These are phyloP conservation scores for Myrmecobius fasciatus DNA, from an alignment of 2,113 vertebrate species.

Conservation along the genomic window DNA sequence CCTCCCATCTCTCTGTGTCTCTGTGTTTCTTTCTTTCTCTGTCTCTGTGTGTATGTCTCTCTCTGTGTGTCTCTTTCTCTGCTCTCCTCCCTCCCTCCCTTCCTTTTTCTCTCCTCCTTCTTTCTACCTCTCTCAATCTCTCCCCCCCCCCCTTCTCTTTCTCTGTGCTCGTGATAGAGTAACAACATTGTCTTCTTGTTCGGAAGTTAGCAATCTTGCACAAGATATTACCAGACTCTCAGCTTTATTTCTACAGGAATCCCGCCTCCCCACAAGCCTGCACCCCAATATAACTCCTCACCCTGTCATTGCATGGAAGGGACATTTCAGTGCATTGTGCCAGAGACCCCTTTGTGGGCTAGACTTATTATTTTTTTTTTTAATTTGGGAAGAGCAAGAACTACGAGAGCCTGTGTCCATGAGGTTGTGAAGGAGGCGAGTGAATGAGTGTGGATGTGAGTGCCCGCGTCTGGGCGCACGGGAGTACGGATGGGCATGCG, in stretches of 20 bases:
- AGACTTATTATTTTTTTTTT: neutral
- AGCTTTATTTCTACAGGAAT: neutral
- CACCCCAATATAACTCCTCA: neutral
- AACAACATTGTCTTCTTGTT: neutral
- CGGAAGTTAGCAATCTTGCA: neutral
- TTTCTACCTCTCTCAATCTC: no score
- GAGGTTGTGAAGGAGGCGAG: neutral
- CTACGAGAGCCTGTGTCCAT: neutral
- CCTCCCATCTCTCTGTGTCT: no score
- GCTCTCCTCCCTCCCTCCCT: no score
- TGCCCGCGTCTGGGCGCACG: neutral
- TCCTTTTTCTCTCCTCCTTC: no score
- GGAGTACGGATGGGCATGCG: constrained; percentile 6
- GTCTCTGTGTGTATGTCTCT: no score
- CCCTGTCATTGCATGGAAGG: constrained; percentile 37
- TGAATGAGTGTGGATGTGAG: neutral
- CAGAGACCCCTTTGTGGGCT: neutral
- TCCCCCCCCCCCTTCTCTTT: neutral
- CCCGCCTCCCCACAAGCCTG: neutral
- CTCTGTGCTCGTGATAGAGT: neutral
- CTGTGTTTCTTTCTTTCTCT: no score
- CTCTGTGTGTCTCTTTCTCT: no score
- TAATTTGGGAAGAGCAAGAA: neutral
- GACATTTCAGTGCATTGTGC: neutral
- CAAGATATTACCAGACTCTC: neutral